Percentiles rank a stretch among this genome's conserved stretches.
Conservation (phyloP, 2,888 invertebrate genomes). For the Ectemnius continuus region DNA sequence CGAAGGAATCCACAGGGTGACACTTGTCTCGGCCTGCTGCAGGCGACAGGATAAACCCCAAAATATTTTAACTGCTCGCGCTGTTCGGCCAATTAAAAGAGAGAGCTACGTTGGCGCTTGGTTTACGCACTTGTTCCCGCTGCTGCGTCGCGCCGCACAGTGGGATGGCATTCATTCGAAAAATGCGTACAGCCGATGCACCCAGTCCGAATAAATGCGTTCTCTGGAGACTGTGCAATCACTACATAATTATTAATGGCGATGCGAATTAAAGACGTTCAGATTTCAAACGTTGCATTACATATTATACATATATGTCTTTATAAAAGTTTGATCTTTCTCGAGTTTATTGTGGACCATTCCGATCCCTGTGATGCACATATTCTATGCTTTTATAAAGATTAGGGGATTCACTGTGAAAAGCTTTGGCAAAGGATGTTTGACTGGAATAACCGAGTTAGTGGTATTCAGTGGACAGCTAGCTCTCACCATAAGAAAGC, state of each 20-base stretch:
- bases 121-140: not conserved
- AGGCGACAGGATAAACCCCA: not conserved
- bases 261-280: too few species aligned
- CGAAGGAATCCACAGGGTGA: constrained; percentile 3
- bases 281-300: too few species aligned
- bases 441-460: not conserved
- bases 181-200: not conserved
- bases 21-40: not conserved
- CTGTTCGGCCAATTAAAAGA: not conserved
- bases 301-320: too few species aligned
- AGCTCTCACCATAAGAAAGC: not conserved
- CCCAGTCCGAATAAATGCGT: not conserved
- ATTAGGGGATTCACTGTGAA: too few species aligned
- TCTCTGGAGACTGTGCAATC: too few species aligned
- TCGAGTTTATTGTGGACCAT: too few species aligned
- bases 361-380: too few species aligned
- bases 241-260: not conserved
- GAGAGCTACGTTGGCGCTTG: not conserved
- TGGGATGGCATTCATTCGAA: not conserved
- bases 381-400: too few species aligned
- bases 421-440: too few species aligned
- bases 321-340: too few species aligned
- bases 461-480: not conserved
- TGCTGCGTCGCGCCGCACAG: not conserved
- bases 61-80: constrained; percentile 5